Percentiles rank a stretch among this genome's conserved stretches.
phyloP scores from a whole-genome alignment of 2,797 vertebrate genomes.

The Nannoperca obscura region DNA sequence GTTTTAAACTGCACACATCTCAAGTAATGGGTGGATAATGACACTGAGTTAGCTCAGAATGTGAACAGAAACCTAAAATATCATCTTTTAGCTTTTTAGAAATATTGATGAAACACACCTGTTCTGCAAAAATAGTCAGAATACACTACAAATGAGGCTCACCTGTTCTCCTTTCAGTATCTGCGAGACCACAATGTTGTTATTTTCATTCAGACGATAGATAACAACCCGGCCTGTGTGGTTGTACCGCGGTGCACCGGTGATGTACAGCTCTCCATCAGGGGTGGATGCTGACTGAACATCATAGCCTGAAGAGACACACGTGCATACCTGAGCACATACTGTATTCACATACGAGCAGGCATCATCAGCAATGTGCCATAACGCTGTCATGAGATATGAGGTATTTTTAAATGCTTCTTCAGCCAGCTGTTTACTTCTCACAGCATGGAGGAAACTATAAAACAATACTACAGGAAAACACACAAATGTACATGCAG shows the following conservation, averaged over 20 bases:
- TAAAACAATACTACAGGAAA: conserved; percentile 53
- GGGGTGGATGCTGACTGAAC: conserved; percentile 91
- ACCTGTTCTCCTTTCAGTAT: conserved; percentile 95
- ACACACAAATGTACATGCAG: conserved; percentile 6
- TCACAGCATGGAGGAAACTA: conserved; percentile 37
- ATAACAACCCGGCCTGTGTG: conserved; percentile 94
- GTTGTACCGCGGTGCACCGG: conserved; percentile 95
- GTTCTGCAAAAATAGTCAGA: background rate
- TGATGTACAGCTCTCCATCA: conserved; percentile 89
- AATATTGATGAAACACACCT: background rate
- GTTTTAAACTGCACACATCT: background rate
- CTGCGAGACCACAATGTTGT: conserved; percentile 85
- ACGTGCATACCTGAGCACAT: background rate
- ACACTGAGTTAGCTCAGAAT: background rate
- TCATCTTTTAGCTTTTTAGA: background rate
- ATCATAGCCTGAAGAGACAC: conserved; percentile 88
- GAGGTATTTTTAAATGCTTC: conserved; percentile 52
- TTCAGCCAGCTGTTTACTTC: conserved; percentile 48
- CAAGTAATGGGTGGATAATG: background rate
- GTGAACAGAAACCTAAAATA: background rate
- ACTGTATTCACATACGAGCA: background rate
- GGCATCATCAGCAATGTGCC: background rate
- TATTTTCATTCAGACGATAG: conserved; percentile 85
- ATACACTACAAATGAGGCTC: background rate
- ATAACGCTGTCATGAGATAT: conserved; percentile 2